Conservation (phyloP, 2,113 vertebrate species). For the Todiramphus saurophagus region DNA sequence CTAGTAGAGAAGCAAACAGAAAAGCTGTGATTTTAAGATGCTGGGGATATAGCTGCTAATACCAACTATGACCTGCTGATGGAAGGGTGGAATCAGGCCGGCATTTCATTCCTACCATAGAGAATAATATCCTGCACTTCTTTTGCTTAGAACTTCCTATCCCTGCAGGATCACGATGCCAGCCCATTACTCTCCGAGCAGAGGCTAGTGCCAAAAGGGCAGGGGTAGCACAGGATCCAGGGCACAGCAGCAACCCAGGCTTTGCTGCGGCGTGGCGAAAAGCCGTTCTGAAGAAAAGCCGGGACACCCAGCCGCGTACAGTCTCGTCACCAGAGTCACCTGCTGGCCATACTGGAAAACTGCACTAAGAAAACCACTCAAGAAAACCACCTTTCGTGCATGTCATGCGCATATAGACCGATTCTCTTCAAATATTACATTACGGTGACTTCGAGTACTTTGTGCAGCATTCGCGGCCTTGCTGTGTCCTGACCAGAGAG, state of each 20-base stretch:
- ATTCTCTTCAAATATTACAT: neutral
- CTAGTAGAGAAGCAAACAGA: neutral
- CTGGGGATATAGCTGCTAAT: neutral
- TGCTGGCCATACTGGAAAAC: neutral
- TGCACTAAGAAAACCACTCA: neutral
- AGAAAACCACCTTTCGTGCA: rapidly evolving
- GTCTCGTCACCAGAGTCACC: neutral
- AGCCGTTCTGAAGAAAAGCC: neutral
- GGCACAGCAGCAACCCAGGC: neutral
- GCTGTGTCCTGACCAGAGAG: neutral
- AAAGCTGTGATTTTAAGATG: neutral
- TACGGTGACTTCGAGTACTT: neutral
- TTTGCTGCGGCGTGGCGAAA: neutral
- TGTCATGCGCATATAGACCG: rapidly evolving
- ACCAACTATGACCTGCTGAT: neutral
- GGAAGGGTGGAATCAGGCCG: neutral
- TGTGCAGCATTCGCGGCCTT: neutral
- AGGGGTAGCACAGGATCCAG: neutral
- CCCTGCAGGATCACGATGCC: neutral
- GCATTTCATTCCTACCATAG: neutral
- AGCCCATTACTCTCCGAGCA: neutral
- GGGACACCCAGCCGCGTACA: neutral
- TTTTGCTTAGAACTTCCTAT: neutral
- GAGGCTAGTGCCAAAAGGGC: neutral
- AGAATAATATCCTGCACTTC: neutral